Conservation (phyloP, 2,797 vertebrate species). For the Adelosebastes latens region DNA sequence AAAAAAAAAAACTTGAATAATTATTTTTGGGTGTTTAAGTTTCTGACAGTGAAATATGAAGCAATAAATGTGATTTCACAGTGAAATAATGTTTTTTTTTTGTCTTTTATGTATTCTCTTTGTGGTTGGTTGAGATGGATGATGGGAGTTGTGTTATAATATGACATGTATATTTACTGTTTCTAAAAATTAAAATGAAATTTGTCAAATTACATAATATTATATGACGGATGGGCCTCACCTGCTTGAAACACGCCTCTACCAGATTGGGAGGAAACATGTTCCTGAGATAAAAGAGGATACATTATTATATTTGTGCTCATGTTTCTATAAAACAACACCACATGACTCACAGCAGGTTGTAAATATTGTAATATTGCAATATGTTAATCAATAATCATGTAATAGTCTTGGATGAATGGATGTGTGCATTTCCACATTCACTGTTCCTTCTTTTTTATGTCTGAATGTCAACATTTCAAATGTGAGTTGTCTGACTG, state of each 20-base stretch:
- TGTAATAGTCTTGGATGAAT: background rate
- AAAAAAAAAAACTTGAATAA: background rate
- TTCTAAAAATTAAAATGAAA: background rate
- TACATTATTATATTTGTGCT: background rate
- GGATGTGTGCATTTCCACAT: background rate
- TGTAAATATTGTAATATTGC: background rate
- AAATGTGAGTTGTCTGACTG: no score
- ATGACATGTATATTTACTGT: background rate
- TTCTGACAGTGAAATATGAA: background rate
- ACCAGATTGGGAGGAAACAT: constrained; percentile 98
- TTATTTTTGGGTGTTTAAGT: background rate
- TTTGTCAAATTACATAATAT: background rate
- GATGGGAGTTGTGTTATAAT: background rate
- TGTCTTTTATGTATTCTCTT: background rate
- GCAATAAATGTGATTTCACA: background rate
- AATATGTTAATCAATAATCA: background rate
- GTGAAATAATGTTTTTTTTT: background rate
- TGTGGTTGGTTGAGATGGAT: background rate
- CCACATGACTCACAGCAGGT: background rate
- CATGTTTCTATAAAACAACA: background rate
- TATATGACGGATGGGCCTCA: constrained; percentile 62
- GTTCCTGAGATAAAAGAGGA: constrained; percentile 84
- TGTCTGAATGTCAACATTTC: background rate
- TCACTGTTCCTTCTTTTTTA: background rate
- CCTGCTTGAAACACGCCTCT: constrained; percentile 98